Base-by-base conservation (phyloP, 2,797 vertebrate species). In the Aphelocoma californica region DNA sequence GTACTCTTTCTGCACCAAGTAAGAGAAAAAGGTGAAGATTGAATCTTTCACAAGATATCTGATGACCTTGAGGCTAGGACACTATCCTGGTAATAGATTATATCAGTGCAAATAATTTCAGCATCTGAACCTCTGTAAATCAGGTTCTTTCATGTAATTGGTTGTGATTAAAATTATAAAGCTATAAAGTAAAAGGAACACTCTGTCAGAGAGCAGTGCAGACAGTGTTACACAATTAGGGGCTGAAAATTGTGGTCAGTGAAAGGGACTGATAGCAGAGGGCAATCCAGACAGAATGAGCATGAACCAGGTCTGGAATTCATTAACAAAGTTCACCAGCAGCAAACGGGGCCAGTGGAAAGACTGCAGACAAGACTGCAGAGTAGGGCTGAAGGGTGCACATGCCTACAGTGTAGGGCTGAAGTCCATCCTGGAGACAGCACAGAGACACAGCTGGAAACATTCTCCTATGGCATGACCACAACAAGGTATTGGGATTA, bases 401-500 rank as follows among this genome's bases (percentile, higher is more conserved):
- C 10, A 14, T 34, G 8, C 3, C 5, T 14, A 2, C 3, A 13
- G 2, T 3, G 24, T 3, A 62, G 34, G 16, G 25, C 38, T 87
- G 42, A 84, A 48, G 5, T 72, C 26, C 32, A 31, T 18, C 18
- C 34, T 69, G 45, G 26, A 51, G 32, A 36, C 32, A 60, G 5
- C 12, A 5, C 29, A 54, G 47, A 74, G 25, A 14, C 3, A 42
- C 14, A 61, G 8, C 15, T 62, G 38, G 18, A 88, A 62, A 17
- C 29, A 31, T 18, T 48, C 13, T 72, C 29, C 45, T 70, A 21
- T 1, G 12, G 10, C 32, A 31, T 36, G 4, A 3, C 5, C 1
- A 0, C 24, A 80, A 15, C 1, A 28, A 40, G 7, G 6, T 9
- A 4, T 1, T 73, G 26, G 18, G 16, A 50, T 31, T 18, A 58